Evolutionary conservation across 2,113 vertebrate species (phyloP), one percentile per base, ranked within the genome.

Genomic region (Nipponia nippon): DNA sequence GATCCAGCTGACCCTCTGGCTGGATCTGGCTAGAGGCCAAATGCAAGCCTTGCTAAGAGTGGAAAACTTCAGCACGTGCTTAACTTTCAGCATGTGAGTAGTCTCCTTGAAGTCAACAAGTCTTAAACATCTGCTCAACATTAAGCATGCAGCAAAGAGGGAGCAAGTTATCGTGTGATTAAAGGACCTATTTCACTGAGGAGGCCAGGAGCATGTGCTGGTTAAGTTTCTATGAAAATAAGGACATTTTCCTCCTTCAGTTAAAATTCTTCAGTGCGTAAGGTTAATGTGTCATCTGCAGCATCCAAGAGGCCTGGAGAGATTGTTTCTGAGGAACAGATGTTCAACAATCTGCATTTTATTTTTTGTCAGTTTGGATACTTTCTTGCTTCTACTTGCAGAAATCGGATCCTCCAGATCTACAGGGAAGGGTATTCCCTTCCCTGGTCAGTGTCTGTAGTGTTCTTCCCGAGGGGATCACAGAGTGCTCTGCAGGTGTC

Each of bases 241-340:
- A 67, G 66, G 49, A 50, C 10, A 15, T 66, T 91, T 94, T 72
- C n/a, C 29, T 89, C 11, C 42, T 85, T 61, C 25, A 77, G 15
- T 82, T 93, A 87, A 92, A 94, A 66, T 88, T 87, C 70, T 65
- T 42, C 10, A 30, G 32, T 62, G 22, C n/a, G 62, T 91, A 83
- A 87, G 87, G 83, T 93, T 95, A 87, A 79, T 30, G 62, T 93
- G 81, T 61, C 46, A 73, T 83, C 78, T 93, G 62, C 50, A 93
- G 21, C 50, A 73, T 62, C 70, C 70, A 58, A 19, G 46, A 87
- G 81, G 26, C 62, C 93, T 32, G 42, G 38, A 70, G 78, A 85
- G 66, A 73, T 53, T 89, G 53, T 89, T 95, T 85, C 53, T 80
- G 56, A 58, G 53, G 81, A 95, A 65, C 87, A 93, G 89, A 87